Percentiles rank a stretch among this genome's conserved stretches.
phyloP scores from a whole-genome alignment of 2,797 vertebrate species.

The Acomys russatus region DNA sequence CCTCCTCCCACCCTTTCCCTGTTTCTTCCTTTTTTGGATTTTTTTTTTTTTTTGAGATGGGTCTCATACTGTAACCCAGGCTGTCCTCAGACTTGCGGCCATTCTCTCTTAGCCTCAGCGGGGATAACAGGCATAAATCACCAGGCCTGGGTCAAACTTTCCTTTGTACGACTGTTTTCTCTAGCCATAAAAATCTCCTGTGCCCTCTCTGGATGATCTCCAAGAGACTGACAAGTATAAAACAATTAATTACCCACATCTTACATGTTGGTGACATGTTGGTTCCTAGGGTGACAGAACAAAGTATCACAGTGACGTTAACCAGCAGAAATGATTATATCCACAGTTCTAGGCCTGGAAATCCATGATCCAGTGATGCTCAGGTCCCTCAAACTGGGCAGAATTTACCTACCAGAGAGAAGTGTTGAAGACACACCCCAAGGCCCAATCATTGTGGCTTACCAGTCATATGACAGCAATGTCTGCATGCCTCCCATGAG shows the following conservation, averaged over 20 bases:
- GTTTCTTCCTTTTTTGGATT: background rate
- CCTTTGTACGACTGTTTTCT: slow-evolving; percentile 48
- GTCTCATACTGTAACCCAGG: background rate
- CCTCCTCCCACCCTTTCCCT: too few relatives aligned
- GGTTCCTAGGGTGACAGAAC: background rate
- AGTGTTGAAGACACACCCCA: background rate
- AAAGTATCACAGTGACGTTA: background rate
- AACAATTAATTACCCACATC: background rate
- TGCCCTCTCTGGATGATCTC: background rate
- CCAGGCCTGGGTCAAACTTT: background rate
- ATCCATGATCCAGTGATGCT: background rate
- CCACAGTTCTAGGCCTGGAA: background rate
- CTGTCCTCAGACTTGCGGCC: background rate
- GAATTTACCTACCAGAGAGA: background rate
- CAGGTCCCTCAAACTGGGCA: background rate
- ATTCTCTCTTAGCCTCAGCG: background rate
- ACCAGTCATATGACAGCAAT: background rate
- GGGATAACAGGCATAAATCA: background rate
- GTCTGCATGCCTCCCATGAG: rapidly evolving
- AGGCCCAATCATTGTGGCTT: background rate
- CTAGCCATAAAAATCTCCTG: background rate
- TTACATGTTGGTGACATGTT: background rate
- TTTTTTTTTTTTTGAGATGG: background rate
- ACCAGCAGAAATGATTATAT: background rate
- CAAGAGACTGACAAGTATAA: slow-evolving; percentile 24